These are phyloP conservation scores for Homalodisca vitripennis DNA, from an alignment of 1,140 invertebrate species.

Conservation along the genomic window DNA sequence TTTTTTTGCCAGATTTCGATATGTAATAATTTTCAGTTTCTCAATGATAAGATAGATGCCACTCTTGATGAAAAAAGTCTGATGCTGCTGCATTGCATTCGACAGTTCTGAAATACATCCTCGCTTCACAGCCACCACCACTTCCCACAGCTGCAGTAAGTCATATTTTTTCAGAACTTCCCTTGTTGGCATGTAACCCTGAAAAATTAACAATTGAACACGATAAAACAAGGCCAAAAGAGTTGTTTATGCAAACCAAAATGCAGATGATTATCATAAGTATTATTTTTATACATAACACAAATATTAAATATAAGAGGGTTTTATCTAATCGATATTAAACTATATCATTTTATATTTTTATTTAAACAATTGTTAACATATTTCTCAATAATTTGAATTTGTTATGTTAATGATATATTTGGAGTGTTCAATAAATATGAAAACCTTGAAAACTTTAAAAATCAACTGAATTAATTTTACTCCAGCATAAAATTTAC, in stretches of 20 bases:
- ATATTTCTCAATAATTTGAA: too few relatives aligned
- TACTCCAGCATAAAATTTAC: too few relatives aligned
- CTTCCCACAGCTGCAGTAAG: conserved; percentile 84
- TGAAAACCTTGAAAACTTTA: too few relatives aligned
- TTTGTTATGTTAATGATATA: too few relatives aligned
- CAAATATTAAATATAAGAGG: background rate
- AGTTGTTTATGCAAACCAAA: background rate
- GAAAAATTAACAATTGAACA: background rate
- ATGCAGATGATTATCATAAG: background rate
- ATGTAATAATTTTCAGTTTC: conserved; percentile 92
- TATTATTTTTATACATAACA: background rate
- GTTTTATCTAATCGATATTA: background rate
- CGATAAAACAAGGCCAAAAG: background rate
- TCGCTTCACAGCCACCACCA: conserved; percentile 82
- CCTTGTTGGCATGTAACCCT: conserved; percentile 83
- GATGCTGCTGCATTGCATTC: conserved; percentile 79
- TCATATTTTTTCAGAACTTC: conserved; percentile 85
- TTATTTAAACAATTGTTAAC: background rate
- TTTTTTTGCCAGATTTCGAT: conserved; percentile 96
- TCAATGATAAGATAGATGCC: conserved; percentile 97
- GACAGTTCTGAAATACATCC: conserved; percentile 87
- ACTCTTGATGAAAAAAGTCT: conserved; percentile 90
- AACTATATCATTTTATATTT: background rate
- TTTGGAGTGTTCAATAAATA: too few relatives aligned
- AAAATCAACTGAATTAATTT: too few relatives aligned